Evolutionary conservation across 2,113 vertebrate genomes (phyloP).

Genomic region (Strigops habroptila): DNA sequence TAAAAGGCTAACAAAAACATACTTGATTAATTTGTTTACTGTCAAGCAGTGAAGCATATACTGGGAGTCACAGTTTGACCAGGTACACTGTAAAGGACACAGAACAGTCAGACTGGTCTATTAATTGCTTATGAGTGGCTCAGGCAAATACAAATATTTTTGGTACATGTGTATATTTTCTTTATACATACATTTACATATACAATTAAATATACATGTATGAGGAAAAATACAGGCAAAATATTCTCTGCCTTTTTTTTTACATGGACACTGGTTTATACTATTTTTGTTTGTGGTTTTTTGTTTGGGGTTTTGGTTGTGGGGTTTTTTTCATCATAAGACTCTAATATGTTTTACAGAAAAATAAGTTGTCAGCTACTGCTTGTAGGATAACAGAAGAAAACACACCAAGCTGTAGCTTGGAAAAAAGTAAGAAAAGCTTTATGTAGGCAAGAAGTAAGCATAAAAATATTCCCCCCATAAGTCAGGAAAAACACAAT

Average conservation of each 20-base stretch:
- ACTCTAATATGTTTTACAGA: not conserved
- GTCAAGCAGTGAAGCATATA: not conserved
- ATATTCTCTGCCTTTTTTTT: not conserved
- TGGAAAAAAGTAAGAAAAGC: not conserved
- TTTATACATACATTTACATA: not conserved
- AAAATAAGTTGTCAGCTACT: not conserved
- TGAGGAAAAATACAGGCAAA: not conserved
- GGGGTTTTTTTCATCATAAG: not conserved
- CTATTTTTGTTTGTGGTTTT: accelerated
- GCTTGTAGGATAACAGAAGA: not conserved
- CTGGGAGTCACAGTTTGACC: not conserved
- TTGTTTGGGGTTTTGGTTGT: not conserved
- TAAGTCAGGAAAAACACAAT: not conserved
- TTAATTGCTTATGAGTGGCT: not conserved
- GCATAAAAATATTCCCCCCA: not conserved
- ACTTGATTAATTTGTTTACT: constrained; percentile 56
- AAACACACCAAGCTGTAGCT: not conserved
- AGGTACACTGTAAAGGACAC: not conserved
- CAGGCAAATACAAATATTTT: not conserved
- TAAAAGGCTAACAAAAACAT: not conserved
- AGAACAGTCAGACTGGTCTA: not conserved
- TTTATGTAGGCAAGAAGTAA: not conserved
- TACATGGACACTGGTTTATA: not conserved
- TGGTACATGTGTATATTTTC: not conserved
- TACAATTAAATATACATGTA: not conserved